Evolutionary conservation across 1,140 invertebrate genomes (phyloP).

Genomic region (Drosophila ficusphila): DNA sequence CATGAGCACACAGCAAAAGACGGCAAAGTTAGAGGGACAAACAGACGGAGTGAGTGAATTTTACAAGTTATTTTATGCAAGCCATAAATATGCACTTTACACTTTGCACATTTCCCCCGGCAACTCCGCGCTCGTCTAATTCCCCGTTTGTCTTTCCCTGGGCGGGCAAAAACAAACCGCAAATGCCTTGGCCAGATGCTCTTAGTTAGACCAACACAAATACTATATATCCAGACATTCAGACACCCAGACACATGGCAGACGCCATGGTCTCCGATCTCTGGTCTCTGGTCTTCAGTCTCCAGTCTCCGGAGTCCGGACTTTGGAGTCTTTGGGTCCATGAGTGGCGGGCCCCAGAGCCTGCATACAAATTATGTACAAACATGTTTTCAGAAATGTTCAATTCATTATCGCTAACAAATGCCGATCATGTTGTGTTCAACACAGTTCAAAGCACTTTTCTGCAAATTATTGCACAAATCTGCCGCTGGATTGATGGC

Average conservation of each 20-base stretch:
- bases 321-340: slow-evolving; percentile 3
- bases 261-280: slow-evolving; percentile 19
- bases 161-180: slow-evolving; percentile 52
- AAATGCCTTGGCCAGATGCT: slow-evolving; percentile 66
- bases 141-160: slow-evolving; percentile 20
- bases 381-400: slow-evolving; percentile 83
- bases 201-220: slow-evolving; percentile 76
- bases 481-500: slow-evolving; percentile 35
- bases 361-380: slow-evolving; percentile 83
- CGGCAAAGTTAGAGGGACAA: slow-evolving; percentile 16
- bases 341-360: slow-evolving; percentile 44
- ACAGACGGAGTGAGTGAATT: slow-evolving; percentile 65
- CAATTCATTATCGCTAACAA: slow-evolving; percentile 84
- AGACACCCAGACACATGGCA: slow-evolving; percentile 37
- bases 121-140: no score
- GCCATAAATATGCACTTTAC: slow-evolving; percentile 83
- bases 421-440: slow-evolving; percentile 83
- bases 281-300: neutral
- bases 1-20: slow-evolving; percentile 35
- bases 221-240: slow-evolving; percentile 22
- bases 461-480: slow-evolving; percentile 74
- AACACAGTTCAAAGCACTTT: slow-evolving; percentile 81
- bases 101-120: slow-evolving; percentile 68
- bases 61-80: slow-evolving; percentile 83
- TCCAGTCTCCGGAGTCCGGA: slow-evolving; percentile 3